These are phyloP conservation scores for Hanleya hanleyi DNA, from an alignment of 2,888 invertebrate genomes.

Conservation along the genomic window DNA sequence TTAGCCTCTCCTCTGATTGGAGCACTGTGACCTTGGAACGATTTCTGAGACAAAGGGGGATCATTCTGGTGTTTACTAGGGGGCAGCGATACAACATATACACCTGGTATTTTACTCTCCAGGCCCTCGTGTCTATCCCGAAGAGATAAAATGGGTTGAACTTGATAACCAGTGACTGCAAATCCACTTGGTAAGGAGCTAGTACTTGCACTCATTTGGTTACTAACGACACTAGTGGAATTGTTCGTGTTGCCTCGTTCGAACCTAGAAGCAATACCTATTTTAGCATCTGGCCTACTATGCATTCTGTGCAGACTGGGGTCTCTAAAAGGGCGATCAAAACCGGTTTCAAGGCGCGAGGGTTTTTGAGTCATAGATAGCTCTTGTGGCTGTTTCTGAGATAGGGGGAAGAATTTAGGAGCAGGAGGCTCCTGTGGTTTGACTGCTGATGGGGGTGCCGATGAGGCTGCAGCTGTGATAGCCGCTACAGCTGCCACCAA, in stretches of 20 bases:
- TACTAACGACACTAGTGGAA: neutral
- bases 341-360: neutral
- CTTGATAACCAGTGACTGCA: neutral
- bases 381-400: neutral
- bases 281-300: constrained; percentile 57
- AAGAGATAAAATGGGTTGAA: neutral
- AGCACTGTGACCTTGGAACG: neutral
- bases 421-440: neutral
- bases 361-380: neutral
- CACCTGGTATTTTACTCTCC: neutral
- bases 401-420: neutral
- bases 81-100: neutral
- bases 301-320: constrained; percentile 64
- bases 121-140: too few species aligned
- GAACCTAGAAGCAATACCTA: constrained; percentile 69
- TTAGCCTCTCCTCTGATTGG: neutral
- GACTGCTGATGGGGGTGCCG: neutral
- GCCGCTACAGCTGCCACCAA: neutral
- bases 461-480: neutral
- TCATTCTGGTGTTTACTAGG: neutral
- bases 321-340: constrained; percentile 47
- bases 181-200: neutral
- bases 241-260: constrained; percentile 42
- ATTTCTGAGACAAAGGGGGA: neutral
- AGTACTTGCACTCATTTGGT: neutral